phyloP scores from a whole-genome alignment of 2,113 vertebrate genomes.

The Sylvietta virens region DNA sequence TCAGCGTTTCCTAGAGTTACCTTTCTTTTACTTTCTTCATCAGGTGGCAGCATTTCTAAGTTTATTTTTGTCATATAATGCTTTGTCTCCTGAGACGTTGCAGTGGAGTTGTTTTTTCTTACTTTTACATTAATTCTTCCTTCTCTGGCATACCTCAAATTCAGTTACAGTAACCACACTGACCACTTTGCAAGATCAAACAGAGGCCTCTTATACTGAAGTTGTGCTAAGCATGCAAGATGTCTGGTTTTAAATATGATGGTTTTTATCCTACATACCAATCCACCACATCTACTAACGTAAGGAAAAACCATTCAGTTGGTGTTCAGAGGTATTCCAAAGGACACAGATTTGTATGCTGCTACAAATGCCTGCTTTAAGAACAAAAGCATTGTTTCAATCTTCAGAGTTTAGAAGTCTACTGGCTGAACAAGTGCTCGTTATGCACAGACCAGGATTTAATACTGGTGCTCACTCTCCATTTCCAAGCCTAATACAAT shows the following conservation, averaged over 20 bases:
- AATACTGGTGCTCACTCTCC: not conserved
- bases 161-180: not conserved
- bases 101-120: not conserved
- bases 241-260: not conserved
- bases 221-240: not conserved
- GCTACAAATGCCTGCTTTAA: not conserved
- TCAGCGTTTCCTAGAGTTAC: fast-evolving
- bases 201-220: not conserved
- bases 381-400: not conserved
- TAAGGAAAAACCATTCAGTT: not conserved
- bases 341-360: not conserved
- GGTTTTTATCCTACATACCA: not conserved
- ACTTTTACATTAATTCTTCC: not conserved
- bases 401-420: not conserved
- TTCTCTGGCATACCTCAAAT: not conserved
- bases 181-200: not conserved
- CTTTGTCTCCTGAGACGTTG: not conserved
- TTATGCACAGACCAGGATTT: not conserved
- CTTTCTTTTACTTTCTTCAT: not conserved
- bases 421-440: not conserved
- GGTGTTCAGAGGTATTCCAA: not conserved
- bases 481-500: not conserved
- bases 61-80: not conserved
- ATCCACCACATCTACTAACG: not conserved
- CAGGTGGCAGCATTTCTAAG: not conserved